A percentile compares a stretch with the other conserved stretches of the same genome.
These are phyloP conservation scores for Pseudococcus viburni DNA, from an alignment of 2,888 invertebrate genomes.

Conservation along the genomic window DNA sequence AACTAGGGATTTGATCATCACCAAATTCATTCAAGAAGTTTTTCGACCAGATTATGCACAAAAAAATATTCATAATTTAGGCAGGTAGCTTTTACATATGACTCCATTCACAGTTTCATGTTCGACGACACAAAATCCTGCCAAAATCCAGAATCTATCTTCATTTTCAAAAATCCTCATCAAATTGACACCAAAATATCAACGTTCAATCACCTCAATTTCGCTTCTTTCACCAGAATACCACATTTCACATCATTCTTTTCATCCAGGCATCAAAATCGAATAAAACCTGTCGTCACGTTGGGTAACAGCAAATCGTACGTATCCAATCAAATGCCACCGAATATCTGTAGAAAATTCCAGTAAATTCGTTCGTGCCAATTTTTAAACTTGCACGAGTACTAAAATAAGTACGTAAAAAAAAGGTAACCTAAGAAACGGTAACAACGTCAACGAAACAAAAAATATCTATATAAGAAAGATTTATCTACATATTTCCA, in stretches of 20 bases:
- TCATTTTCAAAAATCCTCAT: too few species aligned
- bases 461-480: slow-evolving; percentile 30
- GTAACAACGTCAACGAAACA: slow-evolving; percentile 43
- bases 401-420: background rate
- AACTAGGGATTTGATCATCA: too few species aligned
- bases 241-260: background rate
- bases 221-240: background rate
- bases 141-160: too few species aligned
- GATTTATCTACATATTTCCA: slow-evolving; percentile 30
- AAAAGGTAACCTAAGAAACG: background rate
- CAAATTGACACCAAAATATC: background rate
- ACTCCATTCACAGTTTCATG: too few species aligned
- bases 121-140: too few species aligned
- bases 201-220: too few species aligned
- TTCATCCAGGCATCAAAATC: background rate
- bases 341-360: background rate
- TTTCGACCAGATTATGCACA: too few species aligned
- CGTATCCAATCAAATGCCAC: background rate
- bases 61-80: too few species aligned
- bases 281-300: background rate
- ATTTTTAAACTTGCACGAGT: background rate
- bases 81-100: too few species aligned
- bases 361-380: slow-evolving; percentile 28
- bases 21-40: too few species aligned
- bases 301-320: background rate